Evolutionary conservation across 2,888 invertebrate genomes (phyloP), one percentile per base, ranked within the genome.

Genomic region (Drosophila hawaiiensis): DNA sequence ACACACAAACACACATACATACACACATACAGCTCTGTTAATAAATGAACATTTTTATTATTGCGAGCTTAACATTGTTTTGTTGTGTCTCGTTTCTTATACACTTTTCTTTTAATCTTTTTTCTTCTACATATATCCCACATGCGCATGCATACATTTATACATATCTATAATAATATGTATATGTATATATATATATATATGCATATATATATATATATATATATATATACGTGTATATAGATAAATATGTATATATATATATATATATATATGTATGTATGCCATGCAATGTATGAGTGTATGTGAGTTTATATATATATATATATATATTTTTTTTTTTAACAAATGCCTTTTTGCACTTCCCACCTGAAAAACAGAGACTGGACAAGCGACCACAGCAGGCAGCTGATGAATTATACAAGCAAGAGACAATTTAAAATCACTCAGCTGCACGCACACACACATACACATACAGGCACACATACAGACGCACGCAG

Each of bases 361-460:
- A 78, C 82, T 78, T 82, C 82, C 78, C 78, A 82, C 69, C 53
- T 61, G 49, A 73, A 63, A 55, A 78, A 28, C 14, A 39, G 52
- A 64, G 62, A 66, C 65, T 80, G 67, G 61, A 66, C 43, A 47
- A 47, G 14, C 56, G 65, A 56, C 39, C 54, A 77, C 25, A 62
- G 33, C 55, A 65, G 78, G 72, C 73, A 82, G 70, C 82, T 78
- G 82, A 78, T 73, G 65, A 67, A 82, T 76, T 61, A 73, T 62
- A 66, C 58, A 64, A 68, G 68, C 56, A 55, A 62, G 41, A 77
- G 49, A 58, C 64, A 69, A 73, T 53, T 64, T 12, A 39, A 70
- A 69, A 78, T 65, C 66, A 79, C 82, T 73, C 82, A 78, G 78
- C 73, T 79, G 78, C 73, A 82, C 60, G 64, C 65, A 66, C 53